These are phyloP conservation scores for Alligator sinensis DNA, from an alignment of 2,113 vertebrate species.

Conservation along the genomic window DNA sequence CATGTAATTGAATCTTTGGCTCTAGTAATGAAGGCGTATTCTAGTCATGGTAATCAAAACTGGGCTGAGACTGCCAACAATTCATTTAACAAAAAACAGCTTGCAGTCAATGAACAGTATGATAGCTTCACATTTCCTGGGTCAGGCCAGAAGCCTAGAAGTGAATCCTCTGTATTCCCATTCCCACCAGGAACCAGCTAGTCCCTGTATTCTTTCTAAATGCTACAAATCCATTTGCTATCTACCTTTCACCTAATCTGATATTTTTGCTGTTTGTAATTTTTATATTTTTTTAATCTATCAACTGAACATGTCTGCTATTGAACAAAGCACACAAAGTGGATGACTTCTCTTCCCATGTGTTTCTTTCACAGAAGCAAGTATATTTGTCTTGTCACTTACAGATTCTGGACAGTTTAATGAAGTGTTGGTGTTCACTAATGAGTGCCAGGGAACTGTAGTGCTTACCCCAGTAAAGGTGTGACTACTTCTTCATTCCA, in stretches of 20 bases:
- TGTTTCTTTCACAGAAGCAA: conserved; percentile 13
- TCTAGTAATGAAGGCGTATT: too few species aligned
- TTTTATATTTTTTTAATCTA: not conserved
- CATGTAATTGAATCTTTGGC: too few species aligned
- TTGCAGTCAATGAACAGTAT: not conserved
- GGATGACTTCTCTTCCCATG: not conserved
- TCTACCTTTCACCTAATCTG: not conserved
- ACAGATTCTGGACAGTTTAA: conserved; percentile 35
- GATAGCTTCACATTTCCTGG: conserved; percentile 12
- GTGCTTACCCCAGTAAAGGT: not conserved
- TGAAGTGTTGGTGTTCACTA: conserved; percentile 4
- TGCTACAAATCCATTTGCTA: not conserved
- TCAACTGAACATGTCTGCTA: conserved; percentile 3
- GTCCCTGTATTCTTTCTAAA: not conserved
- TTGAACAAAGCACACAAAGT: not conserved
- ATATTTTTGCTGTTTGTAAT: conserved; percentile 11
- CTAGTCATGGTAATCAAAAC: too few species aligned
- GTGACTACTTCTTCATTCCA: not conserved
- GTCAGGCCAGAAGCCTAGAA: not conserved
- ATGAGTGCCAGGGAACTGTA: conserved; percentile 10
- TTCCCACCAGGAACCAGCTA: not conserved
- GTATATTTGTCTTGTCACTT: conserved; percentile 32
- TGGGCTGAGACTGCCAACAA: too few species aligned
- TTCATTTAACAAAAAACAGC: not conserved
- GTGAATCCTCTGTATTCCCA: not conserved